phyloP scores from a whole-genome alignment of 2,113 vertebrate genomes.

The Oreochromis niloticus region DNA sequence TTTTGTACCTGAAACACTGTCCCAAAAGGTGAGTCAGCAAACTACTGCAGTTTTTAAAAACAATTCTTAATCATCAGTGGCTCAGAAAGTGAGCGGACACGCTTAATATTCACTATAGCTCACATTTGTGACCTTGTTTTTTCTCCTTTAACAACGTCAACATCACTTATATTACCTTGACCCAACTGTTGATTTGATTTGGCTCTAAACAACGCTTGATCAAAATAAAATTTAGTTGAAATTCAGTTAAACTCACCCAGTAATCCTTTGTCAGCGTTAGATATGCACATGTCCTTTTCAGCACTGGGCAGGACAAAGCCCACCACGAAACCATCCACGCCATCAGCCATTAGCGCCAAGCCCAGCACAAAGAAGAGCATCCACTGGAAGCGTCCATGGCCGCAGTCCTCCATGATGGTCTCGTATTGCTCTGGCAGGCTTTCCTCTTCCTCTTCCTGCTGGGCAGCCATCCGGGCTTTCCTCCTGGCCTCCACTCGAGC shows the following conservation, averaged over 20 bases:
- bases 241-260: conserved; percentile 80
- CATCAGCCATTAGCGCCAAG: conserved; percentile 94
- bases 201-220: background rate
- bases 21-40: background rate
- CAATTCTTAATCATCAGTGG: background rate
- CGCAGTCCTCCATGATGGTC: conserved; percentile 93
- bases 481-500: conserved; percentile 83
- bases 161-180: background rate
- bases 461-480: conserved; percentile 80
- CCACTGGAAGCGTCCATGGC: conserved; percentile 97
- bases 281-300: conserved; percentile 98
- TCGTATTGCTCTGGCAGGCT: conserved; percentile 91
- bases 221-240: fast-evolving
- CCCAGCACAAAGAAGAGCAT: conserved; percentile 90
- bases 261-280: conserved; percentile 92
- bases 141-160: background rate
- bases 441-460: conserved; percentile 79
- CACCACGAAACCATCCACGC: conserved; percentile 94
- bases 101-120: background rate
- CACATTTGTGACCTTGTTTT: background rate
- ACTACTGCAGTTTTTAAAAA: fast-evolving
- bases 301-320: conserved; percentile 93
- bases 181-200: background rate
- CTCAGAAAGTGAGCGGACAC: background rate
- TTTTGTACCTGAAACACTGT: background rate